A percentile compares a stretch with the other conserved stretches of the same genome.
These are phyloP conservation scores for Andrena haemorrhoa DNA, from an alignment of 2,888 invertebrate genomes.

Conservation along the genomic window DNA sequence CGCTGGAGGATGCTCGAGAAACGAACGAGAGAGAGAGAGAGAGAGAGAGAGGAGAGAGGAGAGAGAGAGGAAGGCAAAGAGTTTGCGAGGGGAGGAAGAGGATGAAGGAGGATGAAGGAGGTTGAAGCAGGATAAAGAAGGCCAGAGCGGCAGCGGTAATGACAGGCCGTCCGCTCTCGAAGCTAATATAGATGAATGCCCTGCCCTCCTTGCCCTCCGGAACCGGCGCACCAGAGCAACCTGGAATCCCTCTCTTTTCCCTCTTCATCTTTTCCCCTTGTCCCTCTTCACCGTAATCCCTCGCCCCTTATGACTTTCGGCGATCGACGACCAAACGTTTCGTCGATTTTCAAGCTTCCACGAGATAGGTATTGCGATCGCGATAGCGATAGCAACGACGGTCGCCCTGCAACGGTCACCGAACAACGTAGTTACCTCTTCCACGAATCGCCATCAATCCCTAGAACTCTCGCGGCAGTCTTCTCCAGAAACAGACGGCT, in stretches of 20 bases:
- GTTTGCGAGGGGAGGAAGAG: conserved; percentile 60
- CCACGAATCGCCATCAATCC: too few relatives aligned
- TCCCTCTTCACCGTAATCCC: conserved; percentile 4
- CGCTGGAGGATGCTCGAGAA: conserved; percentile 38
- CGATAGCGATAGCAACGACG: not conserved
- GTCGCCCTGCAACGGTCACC: too few relatives aligned
- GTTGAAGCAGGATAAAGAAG: conserved; percentile 59
- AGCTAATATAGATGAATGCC: conserved; percentile 85
- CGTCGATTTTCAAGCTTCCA: conserved; percentile 7
- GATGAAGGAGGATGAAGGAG: too few relatives aligned
- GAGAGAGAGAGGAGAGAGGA: conserved; percentile 35
- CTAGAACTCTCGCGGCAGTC: too few relatives aligned
- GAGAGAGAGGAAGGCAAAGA: conserved; percentile 19
- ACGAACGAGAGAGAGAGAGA: conserved; percentile 34
- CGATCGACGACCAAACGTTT: conserved; percentile 19
- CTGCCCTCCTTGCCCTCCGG: conserved; percentile 84
- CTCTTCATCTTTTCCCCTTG: conserved; percentile 21
- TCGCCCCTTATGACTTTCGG: not conserved
- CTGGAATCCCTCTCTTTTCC: conserved; percentile 72
- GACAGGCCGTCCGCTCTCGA: conserved; percentile 85
- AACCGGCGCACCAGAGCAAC: conserved; percentile 68
- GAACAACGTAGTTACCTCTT: too few relatives aligned
- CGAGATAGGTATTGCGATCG: not conserved
- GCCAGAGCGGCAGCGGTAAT: conserved; percentile 83
- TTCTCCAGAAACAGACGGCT: too few relatives aligned